A percentile compares a stretch with the other conserved stretches of the same genome.
Conservation (phyloP, 92 coral and sea anemone species). For the Pocillopora meandrina region DNA sequence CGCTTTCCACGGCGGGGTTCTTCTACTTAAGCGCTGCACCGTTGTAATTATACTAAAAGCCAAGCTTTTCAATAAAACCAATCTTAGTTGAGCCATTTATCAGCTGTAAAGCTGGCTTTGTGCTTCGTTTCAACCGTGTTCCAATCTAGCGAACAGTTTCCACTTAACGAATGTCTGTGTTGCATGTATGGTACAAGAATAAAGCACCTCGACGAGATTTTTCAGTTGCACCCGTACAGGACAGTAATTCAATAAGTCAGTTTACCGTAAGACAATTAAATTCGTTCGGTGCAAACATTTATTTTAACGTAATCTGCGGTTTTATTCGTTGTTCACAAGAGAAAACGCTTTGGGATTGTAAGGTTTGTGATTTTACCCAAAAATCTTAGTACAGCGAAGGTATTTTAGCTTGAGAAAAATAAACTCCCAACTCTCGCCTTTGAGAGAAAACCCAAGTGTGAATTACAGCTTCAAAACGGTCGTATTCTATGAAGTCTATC, state of each 20-base stretch:
- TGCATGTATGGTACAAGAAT: neutral
- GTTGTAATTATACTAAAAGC: slow-evolving; percentile 3
- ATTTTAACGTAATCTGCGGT: too few relatives aligned
- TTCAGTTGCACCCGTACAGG: too few relatives aligned
- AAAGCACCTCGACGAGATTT: too few relatives aligned
- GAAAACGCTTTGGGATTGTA: too few relatives aligned
- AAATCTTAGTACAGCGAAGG: too few relatives aligned
- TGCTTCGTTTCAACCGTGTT: neutral
- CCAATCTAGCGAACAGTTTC: slow-evolving; percentile 6
- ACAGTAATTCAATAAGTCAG: too few relatives aligned
- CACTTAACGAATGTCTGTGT: neutral
- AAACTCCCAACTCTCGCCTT: neutral
- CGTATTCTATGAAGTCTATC: neutral
- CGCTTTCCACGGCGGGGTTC: slow-evolving; percentile 34
- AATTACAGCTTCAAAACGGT: neutral
- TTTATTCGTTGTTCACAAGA: too few relatives aligned
- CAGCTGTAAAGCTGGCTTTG: slow-evolving; percentile 47
- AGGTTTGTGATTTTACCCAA: too few relatives aligned
- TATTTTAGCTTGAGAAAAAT: too few relatives aligned
- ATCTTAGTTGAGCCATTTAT: slow-evolving; percentile 1
- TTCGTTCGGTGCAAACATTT: too few relatives aligned
- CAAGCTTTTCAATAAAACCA: slow-evolving; percentile 18
- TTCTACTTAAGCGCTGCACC: slow-evolving; percentile 8
- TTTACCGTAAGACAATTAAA: too few relatives aligned
- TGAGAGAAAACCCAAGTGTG: neutral